Percentiles rank a stretch among this genome's conserved stretches.
phyloP scores from a whole-genome alignment of 2,888 invertebrate species.

The Mylabris sibirica region DNA sequence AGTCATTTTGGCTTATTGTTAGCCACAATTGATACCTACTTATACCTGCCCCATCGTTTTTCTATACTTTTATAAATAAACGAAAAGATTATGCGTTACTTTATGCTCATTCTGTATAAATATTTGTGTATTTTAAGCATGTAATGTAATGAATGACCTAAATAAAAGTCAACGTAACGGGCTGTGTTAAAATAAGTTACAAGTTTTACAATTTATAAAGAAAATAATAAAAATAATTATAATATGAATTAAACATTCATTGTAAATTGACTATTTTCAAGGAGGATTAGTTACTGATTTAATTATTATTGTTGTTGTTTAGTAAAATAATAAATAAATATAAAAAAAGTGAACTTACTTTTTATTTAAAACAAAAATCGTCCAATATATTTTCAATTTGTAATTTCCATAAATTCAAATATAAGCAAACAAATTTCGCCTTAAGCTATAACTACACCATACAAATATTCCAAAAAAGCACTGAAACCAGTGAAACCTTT shows the following conservation, averaged over 20 bases:
- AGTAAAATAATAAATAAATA: not conserved
- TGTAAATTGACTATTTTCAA: not conserved
- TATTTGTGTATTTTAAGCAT: not conserved
- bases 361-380: not conserved
- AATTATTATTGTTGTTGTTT: not conserved
- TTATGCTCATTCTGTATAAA: not conserved
- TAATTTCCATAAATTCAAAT: not conserved
- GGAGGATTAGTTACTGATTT: not conserved
- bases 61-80: not conserved
- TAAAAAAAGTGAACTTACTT: not conserved
- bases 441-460: not conserved
- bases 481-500: no score
- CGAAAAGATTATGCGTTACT: not conserved
- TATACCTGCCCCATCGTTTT: no score
- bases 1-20: no score
- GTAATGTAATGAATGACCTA: no score
- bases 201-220: not conserved
- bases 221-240: not conserved
- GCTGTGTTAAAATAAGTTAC: not conserved
- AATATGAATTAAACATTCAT: no score
- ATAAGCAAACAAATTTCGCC: not conserved
- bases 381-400: not conserved
- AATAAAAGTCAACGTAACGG: not conserved
- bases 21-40: no score
- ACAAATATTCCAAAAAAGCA: no score